Base-by-base conservation (phyloP, 2,888 invertebrate species). In the Geophilus truncorum region DNA sequence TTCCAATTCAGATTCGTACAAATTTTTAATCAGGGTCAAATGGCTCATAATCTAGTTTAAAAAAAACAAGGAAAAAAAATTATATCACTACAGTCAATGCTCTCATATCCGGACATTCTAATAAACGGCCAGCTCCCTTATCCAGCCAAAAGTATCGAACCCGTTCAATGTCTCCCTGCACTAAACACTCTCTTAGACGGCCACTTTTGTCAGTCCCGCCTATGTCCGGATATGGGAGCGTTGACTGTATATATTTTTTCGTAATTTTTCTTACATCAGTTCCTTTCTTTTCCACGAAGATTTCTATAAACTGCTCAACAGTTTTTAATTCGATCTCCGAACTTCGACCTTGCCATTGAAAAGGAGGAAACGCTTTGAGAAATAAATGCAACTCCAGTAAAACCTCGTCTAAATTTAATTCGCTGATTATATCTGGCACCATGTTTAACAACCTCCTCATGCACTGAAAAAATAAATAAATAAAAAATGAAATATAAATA, bases 361-460 rank as follows among this genome's bases (percentile, higher is more conserved):
- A 89, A 82, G 93, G 92, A 1, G 97, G 97, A 86, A 93, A 94
- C 25, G 94, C 89, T 87, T 93, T 93, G 85, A 97, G 92, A 88
- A 98, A 98, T 83, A 92, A 89, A 85, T 97, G 95, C 82, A 95
- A 92, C 87, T 96, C 96, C 81, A 92, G 89, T 21, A 98, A 84
- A 51, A 90, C 86, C 34, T 85, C 83, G 82, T 88, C 88, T 25
- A 89, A 83, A 81, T 89, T 87, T 81, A 90, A 85, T 32, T 88
- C 86, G 78, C 87, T 85, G 80, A 87, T 85, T 91, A 95, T 95
- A 78, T 92, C 91, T 0, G 94, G 92, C 85, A 98, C 91, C 88
- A 93, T 91, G 87, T 96, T 94, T 18, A 96, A 92, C 81, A 95
- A 93, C 86, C 96, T 94, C 98, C 98, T 98, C 86, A 97, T 91